Conservation (phyloP, 2,888 invertebrate genomes). For the Coelogynopora nodosa region DNA sequence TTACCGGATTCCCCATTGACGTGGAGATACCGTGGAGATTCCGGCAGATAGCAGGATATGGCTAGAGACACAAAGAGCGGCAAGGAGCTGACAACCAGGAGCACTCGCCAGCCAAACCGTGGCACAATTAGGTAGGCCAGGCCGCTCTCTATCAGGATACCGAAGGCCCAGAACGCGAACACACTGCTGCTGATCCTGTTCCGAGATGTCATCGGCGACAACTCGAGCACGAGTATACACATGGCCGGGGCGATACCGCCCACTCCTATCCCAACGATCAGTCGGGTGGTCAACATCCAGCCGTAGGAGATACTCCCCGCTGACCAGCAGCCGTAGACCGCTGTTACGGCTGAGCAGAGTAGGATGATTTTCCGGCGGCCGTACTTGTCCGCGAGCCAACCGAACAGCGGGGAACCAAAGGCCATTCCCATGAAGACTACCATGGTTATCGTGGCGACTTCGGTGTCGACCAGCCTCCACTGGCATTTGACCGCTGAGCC, state of each 20-base stretch:
- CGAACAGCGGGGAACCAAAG: constrained; percentile 56
- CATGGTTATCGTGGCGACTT: constrained; percentile 59
- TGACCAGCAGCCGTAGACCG: constrained; percentile 41
- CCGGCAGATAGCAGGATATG: constrained; percentile 79
- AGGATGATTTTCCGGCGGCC: constrained; percentile 53
- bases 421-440: constrained; percentile 59
- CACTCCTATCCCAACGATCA: constrained; percentile 58
- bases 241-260: constrained; percentile 49
- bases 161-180: constrained; percentile 85
- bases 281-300: constrained; percentile 57
- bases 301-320: constrained; percentile 55
- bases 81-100: constrained; percentile 82
- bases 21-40: constrained; percentile 82
- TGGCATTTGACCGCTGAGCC: constrained; percentile 59
- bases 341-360: constrained; percentile 1
- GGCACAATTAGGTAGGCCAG: constrained; percentile 86
- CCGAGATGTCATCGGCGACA: constrained; percentile 51
- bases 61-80: constrained; percentile 74
- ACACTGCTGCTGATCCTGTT: constrained; percentile 49
- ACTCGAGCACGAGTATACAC: constrained; percentile 54
- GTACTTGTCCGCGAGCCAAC: constrained; percentile 55
- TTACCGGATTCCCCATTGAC: constrained; percentile 80
- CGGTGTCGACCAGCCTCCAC: constrained; percentile 55
- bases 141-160: constrained; percentile 86
- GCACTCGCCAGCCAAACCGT: constrained; percentile 82